phyloP scores from a whole-genome alignment of 2,888 invertebrate genomes.

The Lithophane leautieri region DNA sequence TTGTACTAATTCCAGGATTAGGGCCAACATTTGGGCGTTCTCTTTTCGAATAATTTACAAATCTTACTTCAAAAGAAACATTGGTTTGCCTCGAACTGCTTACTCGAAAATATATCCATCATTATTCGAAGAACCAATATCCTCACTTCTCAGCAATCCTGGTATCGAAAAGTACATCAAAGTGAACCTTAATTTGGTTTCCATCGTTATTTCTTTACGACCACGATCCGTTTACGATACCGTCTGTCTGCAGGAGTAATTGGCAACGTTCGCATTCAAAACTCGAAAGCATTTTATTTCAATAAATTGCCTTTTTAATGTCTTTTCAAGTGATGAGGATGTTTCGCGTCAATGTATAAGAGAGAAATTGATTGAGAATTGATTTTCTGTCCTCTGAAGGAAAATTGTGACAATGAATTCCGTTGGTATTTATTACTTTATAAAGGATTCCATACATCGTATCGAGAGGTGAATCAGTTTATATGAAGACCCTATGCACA shows the following conservation, averaged over 20 bases:
- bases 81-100: not conserved
- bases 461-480: not conserved
- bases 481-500: not conserved
- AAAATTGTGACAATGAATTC: not conserved
- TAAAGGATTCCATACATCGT: not conserved
- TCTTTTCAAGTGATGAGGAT: conserved; percentile 23
- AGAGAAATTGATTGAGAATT: conserved; percentile 17
- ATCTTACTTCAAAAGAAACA: not conserved
- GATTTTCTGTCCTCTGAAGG: not conserved
- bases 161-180: conserved; percentile 43
- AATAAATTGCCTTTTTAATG: conserved; percentile 46
- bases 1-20: too few relatives aligned
- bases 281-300: conserved; percentile 41
- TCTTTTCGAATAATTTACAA: too few relatives aligned
- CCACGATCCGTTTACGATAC: conserved; percentile 59
- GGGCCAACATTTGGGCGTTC: too few relatives aligned
- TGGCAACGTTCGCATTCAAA: conserved; percentile 46
- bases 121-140: conserved; percentile 13
- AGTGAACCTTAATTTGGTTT: conserved; percentile 57
- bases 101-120: not conserved
- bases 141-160: not conserved
- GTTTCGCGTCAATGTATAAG: conserved; percentile 5
- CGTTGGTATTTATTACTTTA: not conserved
- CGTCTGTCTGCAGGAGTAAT: conserved; percentile 48
- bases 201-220: conserved; percentile 57